phyloP scores from a whole-genome alignment of 1,140 invertebrate species.

The Hylaeus volcanicus region DNA sequence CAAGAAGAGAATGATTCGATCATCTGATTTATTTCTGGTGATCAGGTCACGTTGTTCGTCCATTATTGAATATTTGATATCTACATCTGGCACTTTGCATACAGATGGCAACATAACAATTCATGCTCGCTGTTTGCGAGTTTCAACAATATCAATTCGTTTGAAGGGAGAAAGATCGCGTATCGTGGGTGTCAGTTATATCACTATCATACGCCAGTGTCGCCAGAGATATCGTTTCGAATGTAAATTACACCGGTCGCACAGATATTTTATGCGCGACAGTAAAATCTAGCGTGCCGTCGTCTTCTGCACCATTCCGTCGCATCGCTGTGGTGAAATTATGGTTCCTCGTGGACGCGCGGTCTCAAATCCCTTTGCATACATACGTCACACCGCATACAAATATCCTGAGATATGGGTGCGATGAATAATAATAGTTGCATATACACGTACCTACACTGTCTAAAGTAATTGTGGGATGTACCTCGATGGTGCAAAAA shows the following conservation, averaged over 20 bases:
- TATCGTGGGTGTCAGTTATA: neutral
- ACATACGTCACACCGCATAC: neutral
- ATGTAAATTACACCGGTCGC: constrained; percentile 27
- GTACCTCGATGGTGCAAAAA: too few relatives aligned
- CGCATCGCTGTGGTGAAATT: neutral
- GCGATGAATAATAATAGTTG: neutral
- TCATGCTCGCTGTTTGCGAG: neutral
- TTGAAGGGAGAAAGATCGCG: neutral
- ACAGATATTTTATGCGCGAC: constrained; percentile 3
- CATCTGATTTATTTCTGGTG: too few relatives aligned
- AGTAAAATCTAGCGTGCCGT: neutral
- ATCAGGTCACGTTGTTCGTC: too few relatives aligned
- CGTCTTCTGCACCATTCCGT: neutral
- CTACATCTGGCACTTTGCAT: too few relatives aligned
- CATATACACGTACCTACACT: too few relatives aligned
- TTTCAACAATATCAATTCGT: neutral
- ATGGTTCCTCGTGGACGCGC: neutral
- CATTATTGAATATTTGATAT: too few relatives aligned
- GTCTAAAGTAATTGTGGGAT: too few relatives aligned
- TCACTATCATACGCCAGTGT: neutral
- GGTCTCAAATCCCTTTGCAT: neutral
- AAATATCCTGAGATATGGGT: neutral
- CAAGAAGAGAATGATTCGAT: too few relatives aligned
- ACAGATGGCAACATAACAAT: too few relatives aligned
- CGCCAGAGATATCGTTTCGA: neutral